A percentile compares a stretch with the other conserved stretches of the same genome.
phyloP scores from a whole-genome alignment of 2,797 vertebrate genomes.

The Pangasius krempfi region DNA sequence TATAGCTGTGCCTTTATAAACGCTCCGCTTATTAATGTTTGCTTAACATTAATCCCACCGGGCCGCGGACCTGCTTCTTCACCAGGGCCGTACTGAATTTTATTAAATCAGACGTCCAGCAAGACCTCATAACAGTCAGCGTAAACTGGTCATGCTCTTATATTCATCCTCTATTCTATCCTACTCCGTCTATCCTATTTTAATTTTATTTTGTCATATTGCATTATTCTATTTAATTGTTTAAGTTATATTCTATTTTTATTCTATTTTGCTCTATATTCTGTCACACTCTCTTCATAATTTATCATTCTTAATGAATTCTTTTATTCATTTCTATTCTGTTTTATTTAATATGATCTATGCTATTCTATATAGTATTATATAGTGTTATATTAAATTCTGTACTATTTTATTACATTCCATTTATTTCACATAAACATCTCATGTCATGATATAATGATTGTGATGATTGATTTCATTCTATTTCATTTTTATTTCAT shows the following conservation, averaged over 20 bases:
- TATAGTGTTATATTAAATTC: background rate
- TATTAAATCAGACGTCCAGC: background rate
- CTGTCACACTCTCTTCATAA: background rate
- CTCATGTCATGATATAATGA: background rate
- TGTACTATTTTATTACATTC: background rate
- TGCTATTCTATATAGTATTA: background rate
- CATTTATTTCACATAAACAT: background rate
- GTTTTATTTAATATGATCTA: background rate
- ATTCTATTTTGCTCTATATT: background rate
- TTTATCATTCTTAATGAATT: background rate
- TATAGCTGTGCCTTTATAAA: background rate
- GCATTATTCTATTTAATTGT: background rate
- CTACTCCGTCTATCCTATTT: background rate
- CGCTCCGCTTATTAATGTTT: slow-evolving; percentile 1
- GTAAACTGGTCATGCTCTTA: background rate
- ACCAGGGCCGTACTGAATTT: background rate
- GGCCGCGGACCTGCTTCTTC: background rate
- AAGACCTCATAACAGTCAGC: background rate
- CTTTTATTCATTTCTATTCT: background rate
- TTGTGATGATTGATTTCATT: background rate
- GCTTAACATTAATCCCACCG: background rate
- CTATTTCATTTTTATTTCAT: too few relatives aligned
- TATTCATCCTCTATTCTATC: background rate
- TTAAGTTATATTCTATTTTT: background rate
- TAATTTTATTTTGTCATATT: background rate